Base-by-base conservation (phyloP, 2,797 vertebrate genomes). In the Danio tinwini region DNA sequence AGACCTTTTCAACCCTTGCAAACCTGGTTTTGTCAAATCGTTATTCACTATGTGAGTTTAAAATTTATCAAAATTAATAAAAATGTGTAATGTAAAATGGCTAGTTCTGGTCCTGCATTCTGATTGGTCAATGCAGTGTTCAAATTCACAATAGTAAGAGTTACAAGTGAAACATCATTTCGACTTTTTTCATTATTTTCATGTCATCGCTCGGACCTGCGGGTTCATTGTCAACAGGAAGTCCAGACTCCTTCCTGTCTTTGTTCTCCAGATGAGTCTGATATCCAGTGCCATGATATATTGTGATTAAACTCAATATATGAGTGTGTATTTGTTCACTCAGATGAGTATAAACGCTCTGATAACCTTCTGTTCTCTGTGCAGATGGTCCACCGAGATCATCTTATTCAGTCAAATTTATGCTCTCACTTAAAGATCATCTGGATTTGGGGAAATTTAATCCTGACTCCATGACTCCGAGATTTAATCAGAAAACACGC, bases 401-500 rank as follows among this genome's bases (percentile, higher is more conserved):
- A 37, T 42, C 6, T 86, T 59, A 78, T 78, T 86, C 37, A 53
- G 84, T 85, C 14, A 81, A 77, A 81, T 39, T 62, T 75, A 78
- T 84, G 14, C 78, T 82, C 85, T 85, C 81, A 42, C 74, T 80
- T 88, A 55, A 86, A 85, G 72, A 87, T 84, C 63, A 83, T 86
- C 58, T 81, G 68, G 85, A 83, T 82, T 84, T 87, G 84, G 56
- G 78, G 21, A 84, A 83, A 17, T 74, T 68, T 83, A 89, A 52
- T 37, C 64, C 85, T 64, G 70, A 75, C 77, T 84, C 83, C 65
- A 77, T 75, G 81, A 81, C 84, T 86, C 81, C 69, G 62, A 81
- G 81, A 86, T 86, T 86, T 85, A 87, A 87, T 88, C 83, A 86
- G 80, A 74, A 83, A 84, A 78, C 84, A 85, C 78, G 74, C n/a